Base-by-base conservation (phyloP, 1,140 invertebrate species). In the Drepana arcuata region DNA sequence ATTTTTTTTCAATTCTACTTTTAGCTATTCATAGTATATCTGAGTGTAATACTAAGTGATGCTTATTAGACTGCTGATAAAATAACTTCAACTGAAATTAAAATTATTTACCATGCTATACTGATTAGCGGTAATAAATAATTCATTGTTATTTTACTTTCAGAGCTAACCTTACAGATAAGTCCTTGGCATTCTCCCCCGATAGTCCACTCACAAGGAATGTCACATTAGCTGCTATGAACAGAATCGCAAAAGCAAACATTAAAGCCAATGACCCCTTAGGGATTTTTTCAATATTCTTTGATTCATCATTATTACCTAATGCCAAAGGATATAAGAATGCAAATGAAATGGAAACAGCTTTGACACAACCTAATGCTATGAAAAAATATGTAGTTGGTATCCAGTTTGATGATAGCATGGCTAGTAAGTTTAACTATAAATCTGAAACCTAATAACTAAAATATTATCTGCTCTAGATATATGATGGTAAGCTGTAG, bases 341-440 rank as follows among this genome's bases (percentile, higher is more conserved):
- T 59, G 66, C 81, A 15, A 29, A 37, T 15, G 67, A 63, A 43
- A 56, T 85, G 52, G 78, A 83, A 40, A 41, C 41, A 27, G 67
- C 70, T 25, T 61, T 85, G 1, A 81, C 63, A 11, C 55, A 80
- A 49, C 72, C 70, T 13, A 69, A 78, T 60, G 67, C 53, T 26
- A 82, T 83, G 73, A 69, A 71, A 43, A 48, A 55, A 6, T 83
- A 77, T 27, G 67, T 86, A 40, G 80, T 69, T 55, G 86, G 84
- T 32, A 80, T 88, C 12, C 73, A 85, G 42, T 86, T 84, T 72
- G 81, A 84, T 48, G 85, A 87, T 41, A 57, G 34, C 18, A 71
- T 83, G 70, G 45, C 62, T 44, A 69, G 78, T 83, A 50, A 80
- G 71, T 77, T n/a, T n/a, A n/a, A n/a, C n/a, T n/a, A n/a, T n/a